Conservation (phyloP, 1,140 invertebrate species). For the Neodiprion virginianus region DNA sequence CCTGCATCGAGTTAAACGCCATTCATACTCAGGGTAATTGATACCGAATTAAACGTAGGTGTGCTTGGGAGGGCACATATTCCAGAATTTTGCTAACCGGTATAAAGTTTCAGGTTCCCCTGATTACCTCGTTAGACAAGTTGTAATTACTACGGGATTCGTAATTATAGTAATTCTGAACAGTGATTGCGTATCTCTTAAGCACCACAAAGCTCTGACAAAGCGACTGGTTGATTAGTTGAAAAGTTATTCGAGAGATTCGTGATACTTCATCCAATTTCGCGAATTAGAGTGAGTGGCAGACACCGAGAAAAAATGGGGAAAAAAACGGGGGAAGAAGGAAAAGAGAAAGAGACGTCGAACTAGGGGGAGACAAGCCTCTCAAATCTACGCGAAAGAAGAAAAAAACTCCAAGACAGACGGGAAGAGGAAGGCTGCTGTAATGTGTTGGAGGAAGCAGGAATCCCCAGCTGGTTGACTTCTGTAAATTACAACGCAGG, state of each 20-base stretch:
- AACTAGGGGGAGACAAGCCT: not conserved
- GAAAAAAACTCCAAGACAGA: not conserved
- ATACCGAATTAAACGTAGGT: no score
- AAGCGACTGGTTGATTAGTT: constrained; percentile 1
- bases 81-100: no score
- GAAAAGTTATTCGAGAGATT: not conserved
- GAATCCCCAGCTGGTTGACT: constrained; percentile 26
- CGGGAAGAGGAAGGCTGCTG: constrained; percentile 1
- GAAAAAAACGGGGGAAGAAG: no score
- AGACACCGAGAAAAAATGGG: no score
- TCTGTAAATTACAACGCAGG: constrained; percentile 17
- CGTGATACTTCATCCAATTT: no score
- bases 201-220: not conserved
- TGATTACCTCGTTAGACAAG: not conserved
- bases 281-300: no score
- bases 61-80: no score
- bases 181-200: not conserved
- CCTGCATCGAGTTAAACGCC: no score
- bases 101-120: not conserved
- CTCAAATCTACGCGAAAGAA: constrained; percentile 15
- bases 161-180: not conserved
- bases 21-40: no score
- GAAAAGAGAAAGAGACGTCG: no score
- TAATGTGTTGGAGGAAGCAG: constrained; percentile 17
- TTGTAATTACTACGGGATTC: not conserved